Conservation (phyloP, 2,113 vertebrate genomes). For the Microtus oregoni region DNA sequence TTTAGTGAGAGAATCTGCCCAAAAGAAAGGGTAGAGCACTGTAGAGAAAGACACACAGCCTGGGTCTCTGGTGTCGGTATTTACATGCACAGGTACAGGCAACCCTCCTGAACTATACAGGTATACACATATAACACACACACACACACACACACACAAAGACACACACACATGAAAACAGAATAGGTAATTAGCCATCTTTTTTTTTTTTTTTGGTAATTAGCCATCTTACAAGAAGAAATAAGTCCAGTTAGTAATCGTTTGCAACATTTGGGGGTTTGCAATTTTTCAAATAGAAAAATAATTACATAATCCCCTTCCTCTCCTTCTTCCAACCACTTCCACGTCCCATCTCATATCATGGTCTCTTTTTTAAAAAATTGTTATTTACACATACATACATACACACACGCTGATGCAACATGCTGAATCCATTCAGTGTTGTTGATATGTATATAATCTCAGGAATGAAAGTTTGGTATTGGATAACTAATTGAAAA, state of each 20-base stretch:
- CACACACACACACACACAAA: neutral
- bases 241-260: neutral
- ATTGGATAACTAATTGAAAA: neutral
- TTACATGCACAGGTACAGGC: neutral
- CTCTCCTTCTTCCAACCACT: neutral
- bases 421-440: neutral
- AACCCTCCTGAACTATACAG: neutral
- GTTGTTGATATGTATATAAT: neutral
- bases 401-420: neutral
- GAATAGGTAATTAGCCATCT: neutral
- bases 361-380: neutral
- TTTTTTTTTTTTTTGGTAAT: no score
- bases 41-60: neutral
- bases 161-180: neutral
- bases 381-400: neutral
- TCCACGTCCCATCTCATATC: neutral
- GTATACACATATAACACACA: neutral
- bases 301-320: neutral
- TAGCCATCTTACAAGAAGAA: neutral
- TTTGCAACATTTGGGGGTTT: neutral
- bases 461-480: neutral
- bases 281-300: neutral
- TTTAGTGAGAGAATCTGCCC: neutral
- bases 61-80: neutral
- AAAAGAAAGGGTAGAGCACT: neutral